These are phyloP conservation scores for Trematomus bernacchii DNA, from an alignment of 2,797 vertebrate species.

Conservation along the genomic window DNA sequence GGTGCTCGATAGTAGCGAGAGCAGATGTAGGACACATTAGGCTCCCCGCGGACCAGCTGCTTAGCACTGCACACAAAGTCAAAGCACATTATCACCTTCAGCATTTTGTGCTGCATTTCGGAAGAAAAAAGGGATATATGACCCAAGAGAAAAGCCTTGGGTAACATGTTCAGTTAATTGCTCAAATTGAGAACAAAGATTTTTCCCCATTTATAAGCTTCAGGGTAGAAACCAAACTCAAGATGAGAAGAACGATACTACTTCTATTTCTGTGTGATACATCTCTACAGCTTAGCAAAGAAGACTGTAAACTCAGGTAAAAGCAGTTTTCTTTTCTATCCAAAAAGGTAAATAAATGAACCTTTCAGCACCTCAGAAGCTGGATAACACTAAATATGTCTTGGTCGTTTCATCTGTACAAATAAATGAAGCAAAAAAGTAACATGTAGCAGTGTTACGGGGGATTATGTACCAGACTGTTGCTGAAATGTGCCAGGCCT, in stretches of 20 bases:
- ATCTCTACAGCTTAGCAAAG: no score
- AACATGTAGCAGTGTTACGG: neutral
- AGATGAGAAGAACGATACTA: neutral
- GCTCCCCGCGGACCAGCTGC: slow-evolving; percentile 98
- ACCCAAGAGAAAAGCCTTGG: neutral
- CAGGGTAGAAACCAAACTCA: neutral
- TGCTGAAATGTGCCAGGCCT: no score
- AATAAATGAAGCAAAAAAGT: neutral
- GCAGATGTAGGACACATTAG: slow-evolving; percentile 99
- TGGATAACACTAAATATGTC: neutral
- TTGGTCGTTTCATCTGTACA: neutral
- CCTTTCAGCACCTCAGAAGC: neutral
- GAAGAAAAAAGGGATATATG: neutral
- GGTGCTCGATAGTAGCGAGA: slow-evolving; percentile 99
- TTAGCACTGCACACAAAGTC: slow-evolving; percentile 89
- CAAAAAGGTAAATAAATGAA: neutral
- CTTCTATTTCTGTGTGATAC: neutral
- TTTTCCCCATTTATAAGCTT: neutral
- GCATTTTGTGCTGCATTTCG: neutral
- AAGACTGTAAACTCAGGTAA: no score
- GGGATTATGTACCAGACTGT: neutral
- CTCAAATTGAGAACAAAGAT: neutral
- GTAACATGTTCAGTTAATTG: neutral
- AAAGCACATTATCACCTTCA: slow-evolving; percentile 22
- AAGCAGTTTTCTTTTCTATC: no score